Evolutionary conservation across 2,888 invertebrate species (phyloP).

Genomic region (Amphipyra berbera): DNA sequence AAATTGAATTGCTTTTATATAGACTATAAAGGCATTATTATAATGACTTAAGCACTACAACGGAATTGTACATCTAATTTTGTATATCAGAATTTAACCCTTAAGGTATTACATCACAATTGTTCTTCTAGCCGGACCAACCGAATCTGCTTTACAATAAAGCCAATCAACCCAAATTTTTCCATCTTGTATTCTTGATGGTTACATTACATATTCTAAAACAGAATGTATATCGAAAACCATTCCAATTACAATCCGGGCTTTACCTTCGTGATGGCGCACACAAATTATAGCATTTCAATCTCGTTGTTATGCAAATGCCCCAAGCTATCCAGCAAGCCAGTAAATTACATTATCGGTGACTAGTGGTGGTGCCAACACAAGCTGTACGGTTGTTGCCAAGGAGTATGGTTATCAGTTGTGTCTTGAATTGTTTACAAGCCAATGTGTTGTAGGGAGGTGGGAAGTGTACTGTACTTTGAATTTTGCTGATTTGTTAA

Average conservation of each 20-base stretch:
- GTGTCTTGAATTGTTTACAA: conserved; percentile 27
- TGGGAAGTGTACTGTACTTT: neutral
- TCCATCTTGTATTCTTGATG: too few species aligned
- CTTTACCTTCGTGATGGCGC: conserved; percentile 56
- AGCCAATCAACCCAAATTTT: conserved; percentile 1
- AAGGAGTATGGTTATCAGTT: conserved; percentile 36
- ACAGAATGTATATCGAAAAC: conserved; percentile 27
- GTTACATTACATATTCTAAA: conserved; percentile 19
- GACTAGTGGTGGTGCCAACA: conserved; percentile 40
- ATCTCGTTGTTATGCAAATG: conserved; percentile 69
- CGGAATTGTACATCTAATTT: too few species aligned
- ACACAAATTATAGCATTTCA: conserved; percentile 64
- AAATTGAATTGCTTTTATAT: too few species aligned
- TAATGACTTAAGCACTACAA: too few species aligned
- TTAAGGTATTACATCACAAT: too few species aligned
- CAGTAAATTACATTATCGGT: conserved; percentile 61
- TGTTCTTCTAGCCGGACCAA: too few species aligned
- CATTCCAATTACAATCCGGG: conserved; percentile 48
- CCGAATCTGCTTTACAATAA: neutral
- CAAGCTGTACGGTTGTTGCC: conserved; percentile 43
- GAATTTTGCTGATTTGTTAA: too few species aligned
- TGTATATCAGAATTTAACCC: too few species aligned
- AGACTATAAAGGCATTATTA: too few species aligned
- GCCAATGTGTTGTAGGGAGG: neutral
- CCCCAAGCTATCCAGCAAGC: conserved; percentile 30